Evolutionary conservation across 2,113 vertebrate genomes (phyloP), one percentile per base, ranked within the genome.

Genomic region (Tyto alba): DNA sequence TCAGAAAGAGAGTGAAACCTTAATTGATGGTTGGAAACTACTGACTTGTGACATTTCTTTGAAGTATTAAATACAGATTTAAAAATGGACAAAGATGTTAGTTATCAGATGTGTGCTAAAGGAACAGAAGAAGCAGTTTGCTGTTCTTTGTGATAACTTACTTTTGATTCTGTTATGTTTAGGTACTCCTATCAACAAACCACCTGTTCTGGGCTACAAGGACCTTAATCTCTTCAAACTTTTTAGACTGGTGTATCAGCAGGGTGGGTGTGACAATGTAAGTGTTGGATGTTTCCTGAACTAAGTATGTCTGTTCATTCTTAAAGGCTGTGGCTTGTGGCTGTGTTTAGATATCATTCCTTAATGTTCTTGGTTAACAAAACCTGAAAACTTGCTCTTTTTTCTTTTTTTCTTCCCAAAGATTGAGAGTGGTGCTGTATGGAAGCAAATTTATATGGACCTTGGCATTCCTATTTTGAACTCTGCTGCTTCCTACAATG

Each of bases 401-500:
- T 50, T 7, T 8, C 9, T 9, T 6, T 15, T 50, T 20, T 17
- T 1, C 1, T 1, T 13, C 9, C 4, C 64, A 85, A 97, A 99
- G 99, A 99, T 99, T 87, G 99, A 99, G 93, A 99, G 99, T 67
- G 99, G 99, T 77, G 99, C 99, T 45, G 98, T 99, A 94, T 99
- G 99, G 99, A 99, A 99, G 97, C 99, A 99, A 98, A 98, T 99
- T 98, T 99, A 99, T 98, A 99, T 99, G 98, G 99, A 99, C 97
- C 98, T 99, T 96, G 99, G 99, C 96, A 99, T 99, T 98, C 99
- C 99, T 22, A 98, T 99, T 95, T 98, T 99, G 94, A 99, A 99
- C 98, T 99, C 99, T 2, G 99, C 99, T 93, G 99, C 99, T 43
- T 99, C 99, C 60, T 99, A 99, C 98, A 99, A 99, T 96, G 99